phyloP scores from a whole-genome alignment of 2,888 invertebrate genomes.

The Dryococelus australis region DNA sequence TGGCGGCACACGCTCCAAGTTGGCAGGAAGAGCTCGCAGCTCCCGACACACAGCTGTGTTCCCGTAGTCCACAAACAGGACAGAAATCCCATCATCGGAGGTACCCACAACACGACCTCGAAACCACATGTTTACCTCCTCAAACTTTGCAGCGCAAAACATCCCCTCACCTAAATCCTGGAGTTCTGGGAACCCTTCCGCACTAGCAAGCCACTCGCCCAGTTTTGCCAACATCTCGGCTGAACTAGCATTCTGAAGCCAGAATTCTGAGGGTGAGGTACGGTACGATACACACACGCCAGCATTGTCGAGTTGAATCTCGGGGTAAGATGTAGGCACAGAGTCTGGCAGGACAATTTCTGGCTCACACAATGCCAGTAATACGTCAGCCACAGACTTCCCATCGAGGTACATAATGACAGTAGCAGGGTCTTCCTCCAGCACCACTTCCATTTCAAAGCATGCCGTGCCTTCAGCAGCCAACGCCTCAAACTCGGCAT shows the following conservation, averaged over 20 bases:
- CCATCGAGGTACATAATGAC: slow-evolving; percentile 71
- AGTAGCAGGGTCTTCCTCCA: slow-evolving; percentile 71
- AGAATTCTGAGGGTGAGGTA: slow-evolving; percentile 75
- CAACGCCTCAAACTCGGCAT: slow-evolving; percentile 69
- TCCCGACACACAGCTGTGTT: slow-evolving; percentile 69
- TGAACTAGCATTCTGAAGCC: slow-evolving; percentile 74
- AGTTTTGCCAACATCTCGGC: slow-evolving; percentile 67
- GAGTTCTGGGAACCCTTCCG: slow-evolving; percentile 64
- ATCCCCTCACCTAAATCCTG: slow-evolving; percentile 60
- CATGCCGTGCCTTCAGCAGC: slow-evolving; percentile 74
- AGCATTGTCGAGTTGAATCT: neutral
- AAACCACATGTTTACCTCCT: slow-evolving; percentile 73
- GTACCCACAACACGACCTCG: slow-evolving; percentile 69
- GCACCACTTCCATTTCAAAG: slow-evolving; percentile 72
- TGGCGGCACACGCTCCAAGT: slow-evolving; percentile 64
- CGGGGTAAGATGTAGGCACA: neutral
- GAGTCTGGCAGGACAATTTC: neutral
- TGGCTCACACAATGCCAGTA: slow-evolving; percentile 19
- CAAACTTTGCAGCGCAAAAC: slow-evolving; percentile 71
- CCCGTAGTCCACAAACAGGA: slow-evolving; percentile 75
- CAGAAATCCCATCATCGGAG: slow-evolving; percentile 64
- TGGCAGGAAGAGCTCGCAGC: slow-evolving; percentile 68
- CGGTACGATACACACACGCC: slow-evolving; percentile 71
- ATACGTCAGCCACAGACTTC: slow-evolving; percentile 60
- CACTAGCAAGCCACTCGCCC: slow-evolving; percentile 65